Conservation (phyloP, 2,113 vertebrate species). For the Ia io region DNA sequence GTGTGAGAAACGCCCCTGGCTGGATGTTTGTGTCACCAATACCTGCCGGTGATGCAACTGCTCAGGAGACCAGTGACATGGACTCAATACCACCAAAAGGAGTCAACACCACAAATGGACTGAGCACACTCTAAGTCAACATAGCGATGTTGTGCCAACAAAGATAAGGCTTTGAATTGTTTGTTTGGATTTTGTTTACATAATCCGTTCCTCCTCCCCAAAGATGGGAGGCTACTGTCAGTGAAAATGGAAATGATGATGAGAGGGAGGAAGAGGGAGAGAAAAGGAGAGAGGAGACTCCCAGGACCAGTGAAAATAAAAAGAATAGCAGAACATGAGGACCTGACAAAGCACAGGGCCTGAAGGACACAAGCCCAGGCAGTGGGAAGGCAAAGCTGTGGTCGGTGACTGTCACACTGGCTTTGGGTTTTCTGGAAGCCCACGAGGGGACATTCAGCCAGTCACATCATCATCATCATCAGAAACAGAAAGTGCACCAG, state of each 20-base stretch:
- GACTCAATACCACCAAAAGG: not conserved
- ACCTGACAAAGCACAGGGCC: not conserved
- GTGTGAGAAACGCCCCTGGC: not conserved
- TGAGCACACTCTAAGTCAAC: constrained; percentile 19
- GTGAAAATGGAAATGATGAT: not conserved
- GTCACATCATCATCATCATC: not conserved
- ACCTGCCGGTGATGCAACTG: constrained; percentile 37
- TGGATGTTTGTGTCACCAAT: constrained; percentile 1
- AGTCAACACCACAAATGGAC: not conserved
- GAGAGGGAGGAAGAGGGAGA: not conserved
- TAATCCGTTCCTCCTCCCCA: not conserved
- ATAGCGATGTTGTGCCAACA: not conserved
- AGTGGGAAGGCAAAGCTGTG: not conserved
- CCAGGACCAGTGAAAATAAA: not conserved
- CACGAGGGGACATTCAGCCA: not conserved
- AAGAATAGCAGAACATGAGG: not conserved
- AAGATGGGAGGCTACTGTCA: not conserved
- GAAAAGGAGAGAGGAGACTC: not conserved
- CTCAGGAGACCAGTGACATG: not conserved
- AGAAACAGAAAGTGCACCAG: not conserved
- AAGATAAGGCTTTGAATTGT: constrained; percentile 38
- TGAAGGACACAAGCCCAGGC: not conserved
- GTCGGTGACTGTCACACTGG: not conserved
- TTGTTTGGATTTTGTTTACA: not conserved
- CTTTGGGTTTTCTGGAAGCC: not conserved